Evolutionary conservation across 1,140 invertebrate genomes (phyloP), one percentile per base, ranked within the genome.

Genomic region (Lucilia cuprina): DNA sequence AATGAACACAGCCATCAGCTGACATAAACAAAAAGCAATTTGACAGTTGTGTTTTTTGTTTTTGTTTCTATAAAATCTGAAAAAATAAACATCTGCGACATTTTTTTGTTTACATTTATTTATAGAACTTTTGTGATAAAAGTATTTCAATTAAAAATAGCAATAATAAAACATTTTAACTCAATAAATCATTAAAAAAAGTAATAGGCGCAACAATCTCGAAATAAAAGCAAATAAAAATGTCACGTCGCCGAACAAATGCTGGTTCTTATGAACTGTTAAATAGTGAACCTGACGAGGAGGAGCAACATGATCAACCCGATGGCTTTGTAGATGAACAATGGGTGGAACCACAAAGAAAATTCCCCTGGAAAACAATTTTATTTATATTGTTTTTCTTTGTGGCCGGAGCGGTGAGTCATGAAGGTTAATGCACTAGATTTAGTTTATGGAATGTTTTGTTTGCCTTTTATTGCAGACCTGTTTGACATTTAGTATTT

Each of bases 331-430:
- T 70, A 7, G 70, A 82, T 21, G 82, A 83, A 74, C 84, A 83
- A 80, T 85, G 83, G 50, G 82, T 74, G 35, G 74, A 83, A 25
- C 35, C 41, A 74, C 19, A 82, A 47, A 60, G 75, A 49, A 83
- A 82, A 50, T 49, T 84, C 8, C 85, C 85, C 4, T 83, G 82
- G 84, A 86, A 84, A 75, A 82, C 84, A 9, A 82, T 86, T 14
- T 21, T 70, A 1, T 84, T 86, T 50, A 83, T 86, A 9, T 82
- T 84, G 13, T 78, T 80, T 41, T 85, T 86, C 19, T 70, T 86
- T 47, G 82, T 86, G 34, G 82, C 82, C 2, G 85, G 85, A 25
- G 74, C 30, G 41, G 84, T 85, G 35, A 85, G 84, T 85, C 35
- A 49, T 82, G 47, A 35, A 70, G 65, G 19, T 70, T n/a, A 70